Base-by-base conservation (phyloP, 2,888 invertebrate genomes). In the Phengaris arion region DNA sequence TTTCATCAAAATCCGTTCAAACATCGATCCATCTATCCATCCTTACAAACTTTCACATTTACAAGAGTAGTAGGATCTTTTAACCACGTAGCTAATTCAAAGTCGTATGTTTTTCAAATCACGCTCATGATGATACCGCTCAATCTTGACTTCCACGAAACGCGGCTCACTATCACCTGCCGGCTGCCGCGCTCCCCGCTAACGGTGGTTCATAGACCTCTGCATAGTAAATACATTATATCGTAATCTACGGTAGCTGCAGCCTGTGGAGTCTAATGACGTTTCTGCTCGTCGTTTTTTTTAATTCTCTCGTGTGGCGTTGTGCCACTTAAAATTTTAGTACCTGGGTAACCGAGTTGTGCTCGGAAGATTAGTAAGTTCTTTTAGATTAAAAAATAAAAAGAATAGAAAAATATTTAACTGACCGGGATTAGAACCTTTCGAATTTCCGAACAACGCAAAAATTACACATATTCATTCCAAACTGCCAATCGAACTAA, bases 191-290 rank as follows among this genome's bases (percentile, higher is more conserved):
- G 9, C 15, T 22, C 59, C 59, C 10, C 35, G 64, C 45, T 64
- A 45, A 64, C 64, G 64, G 64, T 59, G 10, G 59, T 64, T 45
- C 22, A 59, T 59, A 22, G 64, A 64, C 64, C 64, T 35, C 64
- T 64, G n/a, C n/a, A n/a, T n/a, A n/a, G n/a, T n/a, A n/a, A n/a
- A n/a, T 6, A 22, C 15, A 45, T 59, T 12, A 59, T 22, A 10
- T 35, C 35, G 35, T 64, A 64, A 64, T 64, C 64, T 12, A 35
- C 64, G 64, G 64, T 45, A 64, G 64, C 64, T 64, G 35, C 64
- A 64, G 9, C 35, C 35, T 64, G 64, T 64, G 12, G 12, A 6
- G 59, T 59, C 9, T 1, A 9, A 64, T 64, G 64, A 35, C 12
- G 12, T 64, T 22, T 45, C 22, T 64, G 12, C 35, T 35, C 35